A percentile compares a stretch with the other conserved stretches of the same genome.
These are phyloP conservation scores for Salarias fasciatus DNA, from an alignment of 2,797 vertebrate species.

Conservation along the genomic window DNA sequence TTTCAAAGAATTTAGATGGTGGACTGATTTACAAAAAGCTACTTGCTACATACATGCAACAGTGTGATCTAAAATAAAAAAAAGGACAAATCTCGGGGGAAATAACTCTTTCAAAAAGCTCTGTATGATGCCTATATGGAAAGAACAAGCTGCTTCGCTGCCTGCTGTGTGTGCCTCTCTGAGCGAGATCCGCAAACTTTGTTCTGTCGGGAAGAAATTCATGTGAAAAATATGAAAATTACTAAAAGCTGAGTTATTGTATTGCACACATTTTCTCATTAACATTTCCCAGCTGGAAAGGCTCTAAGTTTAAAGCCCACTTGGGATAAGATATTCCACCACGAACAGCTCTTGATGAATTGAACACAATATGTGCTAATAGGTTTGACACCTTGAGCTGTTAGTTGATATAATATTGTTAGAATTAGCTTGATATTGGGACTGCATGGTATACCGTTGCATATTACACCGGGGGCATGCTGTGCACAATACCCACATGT, in stretches of 20 bases:
- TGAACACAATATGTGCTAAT: too few relatives aligned
- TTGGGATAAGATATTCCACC: not conserved
- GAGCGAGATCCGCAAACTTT: not conserved
- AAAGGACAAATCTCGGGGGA: constrained; percentile 3
- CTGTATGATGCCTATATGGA: not conserved
- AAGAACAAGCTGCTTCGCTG: not conserved
- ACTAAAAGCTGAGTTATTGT: constrained; percentile 2
- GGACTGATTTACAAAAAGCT: constrained; percentile 5
- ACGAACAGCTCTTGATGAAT: not conserved
- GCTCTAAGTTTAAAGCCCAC: constrained; percentile 1
- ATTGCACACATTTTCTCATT: constrained; percentile 19
- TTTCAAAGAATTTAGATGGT: not conserved
- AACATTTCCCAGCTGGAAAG: constrained; percentile 10
- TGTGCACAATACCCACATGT: too few relatives aligned
- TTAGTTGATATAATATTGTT: too few relatives aligned
- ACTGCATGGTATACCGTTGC: too few relatives aligned
- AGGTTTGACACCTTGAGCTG: too few relatives aligned
- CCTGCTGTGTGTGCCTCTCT: not conserved
- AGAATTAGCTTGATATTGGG: too few relatives aligned
- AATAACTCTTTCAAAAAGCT: constrained; percentile 1
- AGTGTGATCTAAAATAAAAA: constrained; percentile 7
- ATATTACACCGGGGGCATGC: too few relatives aligned
- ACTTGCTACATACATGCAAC: constrained; percentile 6
- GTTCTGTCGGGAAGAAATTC: constrained; percentile 2
- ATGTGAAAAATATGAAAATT: constrained; percentile 1